phyloP scores from a whole-genome alignment of 2,113 vertebrate species.

The Prochilodus magdalenae region DNA sequence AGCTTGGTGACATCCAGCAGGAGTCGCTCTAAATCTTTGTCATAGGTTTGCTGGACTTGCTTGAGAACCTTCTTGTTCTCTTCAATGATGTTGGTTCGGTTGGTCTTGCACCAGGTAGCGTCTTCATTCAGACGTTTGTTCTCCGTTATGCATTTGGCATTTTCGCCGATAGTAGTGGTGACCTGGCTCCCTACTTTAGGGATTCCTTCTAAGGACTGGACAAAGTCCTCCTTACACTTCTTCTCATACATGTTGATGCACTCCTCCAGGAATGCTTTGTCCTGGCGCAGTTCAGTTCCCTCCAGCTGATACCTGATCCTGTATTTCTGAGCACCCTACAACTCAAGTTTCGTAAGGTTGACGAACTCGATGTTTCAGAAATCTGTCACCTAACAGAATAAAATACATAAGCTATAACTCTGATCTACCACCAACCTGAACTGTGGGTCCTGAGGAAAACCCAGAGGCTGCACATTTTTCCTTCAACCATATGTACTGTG shows the following conservation, averaged over 20 bases:
- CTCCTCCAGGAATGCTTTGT: conserved; percentile 60
- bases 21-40: conserved; percentile 65
- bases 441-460: not conserved
- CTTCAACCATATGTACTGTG: no score
- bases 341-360: conserved; percentile 55
- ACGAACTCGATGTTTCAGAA: not conserved
- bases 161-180: conserved; percentile 60
- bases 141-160: conserved; percentile 64
- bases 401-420: not conserved
- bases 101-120: conserved; percentile 63
- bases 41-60: conserved; percentile 63
- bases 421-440: not conserved
- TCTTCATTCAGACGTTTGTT: conserved; percentile 64
- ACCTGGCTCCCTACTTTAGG: conserved; percentile 61
- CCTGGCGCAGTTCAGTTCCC: conserved; percentile 66
- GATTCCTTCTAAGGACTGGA: conserved; percentile 65
- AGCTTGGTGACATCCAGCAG: conserved; percentile 65
- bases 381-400: conserved; percentile 8
- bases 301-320: conserved; percentile 65
- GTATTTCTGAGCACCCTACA: conserved; percentile 60
- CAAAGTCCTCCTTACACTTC: conserved; percentile 71
- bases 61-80: conserved; percentile 56
- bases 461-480: no score
- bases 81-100: conserved; percentile 57
- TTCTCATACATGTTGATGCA: conserved; percentile 53